Evolutionary conservation across 2,888 invertebrate genomes (phyloP).

Genomic region (Lampropteryx suffumata): DNA sequence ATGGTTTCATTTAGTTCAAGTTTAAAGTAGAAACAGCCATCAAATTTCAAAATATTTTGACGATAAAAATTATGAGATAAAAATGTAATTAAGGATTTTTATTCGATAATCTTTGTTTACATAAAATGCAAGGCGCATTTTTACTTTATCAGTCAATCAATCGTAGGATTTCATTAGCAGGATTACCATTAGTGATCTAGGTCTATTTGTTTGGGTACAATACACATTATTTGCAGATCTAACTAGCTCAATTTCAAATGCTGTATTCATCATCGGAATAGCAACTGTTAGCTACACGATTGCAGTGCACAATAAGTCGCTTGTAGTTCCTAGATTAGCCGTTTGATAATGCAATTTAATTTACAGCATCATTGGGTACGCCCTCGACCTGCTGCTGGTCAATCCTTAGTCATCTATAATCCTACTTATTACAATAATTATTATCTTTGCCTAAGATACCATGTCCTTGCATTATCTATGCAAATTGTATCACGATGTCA

Average conservation of each 20-base stretch:
- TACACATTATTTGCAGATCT: constrained; percentile 24
- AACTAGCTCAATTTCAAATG: constrained; percentile 40
- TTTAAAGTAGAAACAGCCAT: too few species aligned
- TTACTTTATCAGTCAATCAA: too few species aligned
- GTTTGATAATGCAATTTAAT: constrained; percentile 72
- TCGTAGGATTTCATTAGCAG: neutral
- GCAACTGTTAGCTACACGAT: constrained; percentile 48
- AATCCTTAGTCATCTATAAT: constrained; percentile 42
- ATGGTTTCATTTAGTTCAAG: neutral
- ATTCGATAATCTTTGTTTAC: too few species aligned
- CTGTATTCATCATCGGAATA: constrained; percentile 55
- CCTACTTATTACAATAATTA: too few species aligned
- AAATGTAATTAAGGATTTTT: too few species aligned
- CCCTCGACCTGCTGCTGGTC: constrained; percentile 48
- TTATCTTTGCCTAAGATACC: too few species aligned
- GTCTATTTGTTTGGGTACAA: too few species aligned
- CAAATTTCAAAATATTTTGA: too few species aligned
- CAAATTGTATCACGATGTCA: constrained; percentile 3
- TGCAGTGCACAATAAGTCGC: constrained; percentile 57
- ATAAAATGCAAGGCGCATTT: too few species aligned
- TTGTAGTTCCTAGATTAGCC: constrained; percentile 68
- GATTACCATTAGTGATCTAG: neutral
- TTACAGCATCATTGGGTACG: constrained; percentile 70
- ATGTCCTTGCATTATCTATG: too few species aligned
- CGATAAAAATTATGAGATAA: too few species aligned